Evolutionary conservation across 2,113 vertebrate genomes (phyloP).

Genomic region (Acrocephalus arundinaceus): DNA sequence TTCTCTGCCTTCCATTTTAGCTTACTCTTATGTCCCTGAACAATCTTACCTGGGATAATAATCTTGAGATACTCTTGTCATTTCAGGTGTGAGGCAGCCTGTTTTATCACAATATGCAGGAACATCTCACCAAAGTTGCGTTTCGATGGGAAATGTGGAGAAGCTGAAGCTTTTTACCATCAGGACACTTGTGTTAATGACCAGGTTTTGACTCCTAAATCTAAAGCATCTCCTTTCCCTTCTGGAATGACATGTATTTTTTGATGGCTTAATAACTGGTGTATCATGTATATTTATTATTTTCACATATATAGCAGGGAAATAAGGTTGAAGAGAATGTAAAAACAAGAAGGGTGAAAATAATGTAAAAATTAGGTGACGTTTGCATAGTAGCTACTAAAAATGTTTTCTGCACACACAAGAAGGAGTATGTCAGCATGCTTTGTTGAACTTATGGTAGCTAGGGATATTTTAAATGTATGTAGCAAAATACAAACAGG

Average conservation of each 20-base stretch:
- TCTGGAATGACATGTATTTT: slow-evolving; percentile 8
- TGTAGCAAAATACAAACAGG: slow-evolving; percentile 27
- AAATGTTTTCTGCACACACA: slow-evolving; percentile 27
- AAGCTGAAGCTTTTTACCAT: slow-evolving; percentile 2
- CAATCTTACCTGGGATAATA: background rate
- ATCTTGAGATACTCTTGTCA: background rate
- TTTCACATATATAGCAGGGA: slow-evolving; percentile 38
- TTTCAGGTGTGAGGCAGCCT: slow-evolving; percentile 37
- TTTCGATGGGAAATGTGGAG: background rate
- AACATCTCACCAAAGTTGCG: background rate
- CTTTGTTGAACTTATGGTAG: slow-evolving; percentile 32
- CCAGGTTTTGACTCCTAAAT: background rate
- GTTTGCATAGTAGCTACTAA: background rate
- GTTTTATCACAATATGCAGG: background rate
- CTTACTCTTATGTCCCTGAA: background rate
- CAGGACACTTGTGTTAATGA: background rate
- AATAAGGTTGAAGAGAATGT: background rate
- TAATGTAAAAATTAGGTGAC: background rate
- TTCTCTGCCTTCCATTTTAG: background rate
- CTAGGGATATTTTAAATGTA: slow-evolving; percentile 26
- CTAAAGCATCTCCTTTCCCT: slow-evolving; percentile 1
- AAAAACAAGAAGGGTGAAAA: background rate
- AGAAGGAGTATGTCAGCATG: background rate
- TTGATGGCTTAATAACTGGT: slow-evolving; percentile 29
- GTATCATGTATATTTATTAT: slow-evolving; percentile 75